These are phyloP conservation scores for Spodoptera littoralis DNA, from an alignment of 2,888 invertebrate genomes.

Conservation along the genomic window DNA sequence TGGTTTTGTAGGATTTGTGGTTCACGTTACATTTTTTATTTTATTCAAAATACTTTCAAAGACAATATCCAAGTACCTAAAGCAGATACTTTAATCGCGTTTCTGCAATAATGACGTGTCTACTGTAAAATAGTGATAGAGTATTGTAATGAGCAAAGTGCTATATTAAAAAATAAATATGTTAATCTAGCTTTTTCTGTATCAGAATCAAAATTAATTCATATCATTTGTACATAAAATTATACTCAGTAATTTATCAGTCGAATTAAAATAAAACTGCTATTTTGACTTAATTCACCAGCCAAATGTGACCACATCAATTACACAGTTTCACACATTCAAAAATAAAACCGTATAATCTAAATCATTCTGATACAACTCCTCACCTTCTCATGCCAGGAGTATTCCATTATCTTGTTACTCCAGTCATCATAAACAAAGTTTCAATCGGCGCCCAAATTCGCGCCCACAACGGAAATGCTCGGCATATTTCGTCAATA, in stretches of 20 bases:
- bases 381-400: slow-evolving; percentile 5
- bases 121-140: too few relatives aligned
- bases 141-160: background rate
- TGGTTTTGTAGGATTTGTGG: too few relatives aligned
- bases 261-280: too few relatives aligned
- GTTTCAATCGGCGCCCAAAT: slow-evolving; percentile 59
- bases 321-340: background rate
- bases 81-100: too few relatives aligned
- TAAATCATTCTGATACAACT: slow-evolving; percentile 18
- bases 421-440: slow-evolving; percentile 42
- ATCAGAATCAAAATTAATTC: background rate
- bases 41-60: too few relatives aligned
- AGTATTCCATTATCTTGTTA: slow-evolving; percentile 35
- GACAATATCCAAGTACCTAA: too few relatives aligned
- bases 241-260: too few relatives aligned
- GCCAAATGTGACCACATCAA: background rate
- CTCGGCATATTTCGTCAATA: slow-evolving; percentile 56
- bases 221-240: too few relatives aligned
- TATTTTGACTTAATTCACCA: too few relatives aligned
- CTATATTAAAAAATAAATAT: background rate
- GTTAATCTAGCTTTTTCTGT: background rate
- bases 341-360: slow-evolving; percentile 5
- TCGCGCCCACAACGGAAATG: slow-evolving; percentile 71
- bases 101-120: too few relatives aligned
- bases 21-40: too few relatives aligned